Evolutionary conservation across 2,113 vertebrate genomes (phyloP).

Genomic region (Diglossa brunneiventris): DNA sequence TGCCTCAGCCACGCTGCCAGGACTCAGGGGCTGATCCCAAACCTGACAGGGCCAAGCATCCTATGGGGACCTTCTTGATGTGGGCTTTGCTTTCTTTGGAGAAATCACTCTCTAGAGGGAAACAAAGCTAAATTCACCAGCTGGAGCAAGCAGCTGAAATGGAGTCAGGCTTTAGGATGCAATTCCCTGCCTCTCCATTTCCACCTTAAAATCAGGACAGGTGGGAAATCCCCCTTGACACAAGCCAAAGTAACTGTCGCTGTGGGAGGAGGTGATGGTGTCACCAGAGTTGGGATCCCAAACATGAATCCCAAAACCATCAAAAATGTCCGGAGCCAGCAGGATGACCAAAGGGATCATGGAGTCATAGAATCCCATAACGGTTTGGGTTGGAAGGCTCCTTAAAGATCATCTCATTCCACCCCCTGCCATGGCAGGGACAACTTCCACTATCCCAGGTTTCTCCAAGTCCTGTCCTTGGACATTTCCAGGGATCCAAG

Average conservation of each 20-base stretch:
- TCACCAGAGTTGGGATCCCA: rapidly evolving
- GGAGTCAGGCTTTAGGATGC: not conserved
- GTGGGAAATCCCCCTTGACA: not conserved
- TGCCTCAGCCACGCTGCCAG: not conserved
- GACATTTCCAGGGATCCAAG: not conserved
- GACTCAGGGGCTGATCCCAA: not conserved
- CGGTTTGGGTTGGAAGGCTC: not conserved
- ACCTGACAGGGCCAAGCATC: rapidly evolving
- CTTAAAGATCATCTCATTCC: rapidly evolving
- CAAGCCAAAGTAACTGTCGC: rapidly evolving
- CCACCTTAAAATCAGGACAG: not conserved
- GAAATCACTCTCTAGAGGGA: not conserved
- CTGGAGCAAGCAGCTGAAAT: not conserved
- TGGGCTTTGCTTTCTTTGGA: not conserved
- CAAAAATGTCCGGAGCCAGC: not conserved
- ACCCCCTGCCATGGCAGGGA: too few species aligned
- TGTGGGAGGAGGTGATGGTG: not conserved
- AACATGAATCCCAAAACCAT: rapidly evolving
- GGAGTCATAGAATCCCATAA: not conserved
- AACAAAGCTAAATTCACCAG: rapidly evolving
- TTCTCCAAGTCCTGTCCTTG: rapidly evolving
- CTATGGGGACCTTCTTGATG: rapidly evolving
- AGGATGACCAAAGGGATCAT: not conserved
- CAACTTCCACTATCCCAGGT: rapidly evolving
- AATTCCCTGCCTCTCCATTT: not conserved